Evolutionary conservation across 2,888 invertebrate species (phyloP).

Genomic region (Ornithoptera priamus): DNA sequence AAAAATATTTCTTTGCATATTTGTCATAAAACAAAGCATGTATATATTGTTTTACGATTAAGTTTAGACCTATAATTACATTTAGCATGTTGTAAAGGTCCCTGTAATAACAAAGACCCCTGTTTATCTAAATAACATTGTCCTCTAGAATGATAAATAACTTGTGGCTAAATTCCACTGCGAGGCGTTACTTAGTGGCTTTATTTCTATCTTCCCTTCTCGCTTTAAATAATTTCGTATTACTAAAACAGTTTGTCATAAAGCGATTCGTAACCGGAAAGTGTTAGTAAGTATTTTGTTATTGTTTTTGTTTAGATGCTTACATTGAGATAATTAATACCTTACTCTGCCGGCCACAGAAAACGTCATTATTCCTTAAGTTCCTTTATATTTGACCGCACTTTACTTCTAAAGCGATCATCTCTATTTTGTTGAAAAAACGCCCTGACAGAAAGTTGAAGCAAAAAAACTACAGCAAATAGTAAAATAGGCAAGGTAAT

Average conservation of each 20-base stretch:
- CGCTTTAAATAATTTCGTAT: conserved; percentile 3
- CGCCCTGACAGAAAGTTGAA: too few relatives aligned
- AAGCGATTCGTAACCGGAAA: not conserved
- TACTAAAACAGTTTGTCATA: not conserved
- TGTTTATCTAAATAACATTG: conserved; percentile 30
- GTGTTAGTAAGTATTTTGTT: not conserved
- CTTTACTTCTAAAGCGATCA: too few relatives aligned
- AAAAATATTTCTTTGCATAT: too few relatives aligned
- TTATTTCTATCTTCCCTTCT: conserved; percentile 15
- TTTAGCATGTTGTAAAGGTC: not conserved
- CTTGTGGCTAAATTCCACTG: conserved; percentile 27
- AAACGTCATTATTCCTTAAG: too few relatives aligned
- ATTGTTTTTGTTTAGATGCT: not conserved
- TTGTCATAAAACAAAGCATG: not conserved
- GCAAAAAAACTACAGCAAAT: too few relatives aligned
- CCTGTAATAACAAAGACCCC: conserved; percentile 11
- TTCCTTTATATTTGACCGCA: too few relatives aligned
- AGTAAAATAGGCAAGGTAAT: too few relatives aligned
- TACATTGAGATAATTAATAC: not conserved
- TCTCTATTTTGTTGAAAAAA: too few relatives aligned
- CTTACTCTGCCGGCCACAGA: too few relatives aligned
- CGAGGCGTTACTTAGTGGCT: conserved; percentile 30
- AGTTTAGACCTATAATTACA: not conserved
- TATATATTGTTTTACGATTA: not conserved
- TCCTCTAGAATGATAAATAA: conserved; percentile 34